A percentile compares a stretch with the other conserved stretches of the same genome.
phyloP scores from a whole-genome alignment of 2,797 vertebrate species.

The Sebastes miniatus region DNA sequence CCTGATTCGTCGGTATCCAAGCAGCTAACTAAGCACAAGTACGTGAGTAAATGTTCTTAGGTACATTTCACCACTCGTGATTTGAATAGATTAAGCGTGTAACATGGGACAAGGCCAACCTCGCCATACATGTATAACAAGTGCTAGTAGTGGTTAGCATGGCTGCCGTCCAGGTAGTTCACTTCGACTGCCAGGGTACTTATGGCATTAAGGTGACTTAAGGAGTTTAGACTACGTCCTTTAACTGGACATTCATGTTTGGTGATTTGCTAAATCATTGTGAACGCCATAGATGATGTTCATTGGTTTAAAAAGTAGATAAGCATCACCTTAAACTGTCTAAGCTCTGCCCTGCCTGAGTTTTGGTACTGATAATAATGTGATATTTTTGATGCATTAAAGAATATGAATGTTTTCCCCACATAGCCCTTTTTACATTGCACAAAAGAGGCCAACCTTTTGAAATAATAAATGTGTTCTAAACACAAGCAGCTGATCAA shows the following conservation, averaged over 20 bases:
- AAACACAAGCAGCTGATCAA: background rate
- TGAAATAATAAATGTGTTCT: background rate
- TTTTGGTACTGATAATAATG: background rate
- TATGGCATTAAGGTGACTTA: background rate
- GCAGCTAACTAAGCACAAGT: background rate
- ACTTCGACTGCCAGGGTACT: slow-evolving; percentile 1
- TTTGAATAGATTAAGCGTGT: background rate
- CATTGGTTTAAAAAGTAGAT: background rate
- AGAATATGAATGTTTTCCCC: background rate
- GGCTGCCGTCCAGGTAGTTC: slow-evolving; percentile 59
- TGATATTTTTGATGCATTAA: background rate
- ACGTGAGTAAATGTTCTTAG: background rate
- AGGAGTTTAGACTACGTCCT: background rate
- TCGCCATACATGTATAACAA: background rate
- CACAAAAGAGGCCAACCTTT: background rate
- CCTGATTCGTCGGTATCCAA: background rate
- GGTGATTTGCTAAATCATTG: background rate
- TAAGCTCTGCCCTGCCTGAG: background rate
- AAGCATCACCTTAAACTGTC: background rate
- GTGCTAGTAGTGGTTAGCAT: slow-evolving; percentile 22
- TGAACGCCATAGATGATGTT: background rate
- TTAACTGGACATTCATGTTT: background rate
- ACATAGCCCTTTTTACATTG: background rate
- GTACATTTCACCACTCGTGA: background rate
- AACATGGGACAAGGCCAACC: background rate